Evolutionary conservation across 2,888 invertebrate genomes (phyloP).

Genomic region (Cosmorhoe ocellata): DNA sequence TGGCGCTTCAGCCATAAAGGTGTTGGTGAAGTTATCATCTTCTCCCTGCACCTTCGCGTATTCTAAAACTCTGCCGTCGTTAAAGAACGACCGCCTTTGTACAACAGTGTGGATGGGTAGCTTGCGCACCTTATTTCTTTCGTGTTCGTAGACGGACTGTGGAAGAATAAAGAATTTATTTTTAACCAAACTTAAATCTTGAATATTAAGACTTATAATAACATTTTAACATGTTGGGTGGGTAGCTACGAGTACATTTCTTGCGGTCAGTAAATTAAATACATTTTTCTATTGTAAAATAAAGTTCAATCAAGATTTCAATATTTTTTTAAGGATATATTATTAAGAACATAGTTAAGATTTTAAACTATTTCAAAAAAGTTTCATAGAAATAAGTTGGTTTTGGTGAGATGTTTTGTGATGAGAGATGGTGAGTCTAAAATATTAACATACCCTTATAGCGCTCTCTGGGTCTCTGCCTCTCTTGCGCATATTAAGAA

Average conservation of each 20-base stretch:
- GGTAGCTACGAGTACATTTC: too few species aligned
- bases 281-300: too few species aligned
- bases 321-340: too few species aligned
- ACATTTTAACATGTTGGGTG: too few species aligned
- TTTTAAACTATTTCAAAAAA: too few species aligned
- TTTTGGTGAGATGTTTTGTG: too few species aligned
- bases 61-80: neutral
- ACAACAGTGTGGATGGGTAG: neutral
- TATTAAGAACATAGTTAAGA: too few species aligned
- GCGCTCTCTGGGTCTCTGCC: neutral
- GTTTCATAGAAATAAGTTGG: too few species aligned
- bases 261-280: too few species aligned
- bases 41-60: neutral
- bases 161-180: neutral
- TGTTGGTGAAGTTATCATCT: conserved; percentile 3
- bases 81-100: neutral
- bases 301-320: too few species aligned
- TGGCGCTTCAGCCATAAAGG: neutral
- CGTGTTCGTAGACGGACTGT: conserved; percentile 1
- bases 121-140: neutral
- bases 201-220: too few species aligned
- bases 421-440: too few species aligned
- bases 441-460: neutral
- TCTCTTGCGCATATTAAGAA: neutral
- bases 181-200: neutral